Conservation (phyloP, 2,113 vertebrate species). For the Tetrao urogallus region DNA sequence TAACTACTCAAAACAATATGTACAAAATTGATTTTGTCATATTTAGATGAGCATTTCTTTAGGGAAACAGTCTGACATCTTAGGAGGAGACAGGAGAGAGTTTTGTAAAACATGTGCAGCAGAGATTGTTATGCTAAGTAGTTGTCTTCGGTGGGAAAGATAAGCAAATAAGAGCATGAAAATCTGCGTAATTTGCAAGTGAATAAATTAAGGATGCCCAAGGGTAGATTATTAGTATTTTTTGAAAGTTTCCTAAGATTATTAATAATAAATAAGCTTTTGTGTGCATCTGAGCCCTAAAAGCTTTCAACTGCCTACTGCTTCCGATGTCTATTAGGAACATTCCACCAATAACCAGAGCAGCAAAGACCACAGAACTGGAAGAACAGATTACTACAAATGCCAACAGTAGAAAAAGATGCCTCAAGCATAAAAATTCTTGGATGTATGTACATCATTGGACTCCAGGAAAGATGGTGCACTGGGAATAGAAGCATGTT, state of each 20-base stretch:
- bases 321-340: background rate
- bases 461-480: background rate
- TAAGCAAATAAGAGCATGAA: conserved; percentile 38
- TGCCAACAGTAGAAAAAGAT: background rate
- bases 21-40: background rate
- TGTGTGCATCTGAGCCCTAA: conserved; percentile 25
- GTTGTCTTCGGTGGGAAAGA: background rate
- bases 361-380: background rate
- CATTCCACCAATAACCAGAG: background rate
- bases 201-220: conserved; percentile 40
- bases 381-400: conserved; percentile 12
- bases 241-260: conserved; percentile 25
- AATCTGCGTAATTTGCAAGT: conserved; percentile 35
- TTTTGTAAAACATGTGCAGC: background rate
- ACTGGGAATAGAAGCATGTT: background rate
- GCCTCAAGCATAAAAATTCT: background rate
- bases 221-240: conserved; percentile 46
- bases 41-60: background rate
- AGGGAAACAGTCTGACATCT: background rate
- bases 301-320: conserved; percentile 19
- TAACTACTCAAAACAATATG: background rate
- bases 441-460: background rate
- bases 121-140: conserved; percentile 38
- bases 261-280: conserved; percentile 53
- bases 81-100: background rate